Conservation (phyloP, 1,140 invertebrate species). For the Varroa destructor region DNA sequence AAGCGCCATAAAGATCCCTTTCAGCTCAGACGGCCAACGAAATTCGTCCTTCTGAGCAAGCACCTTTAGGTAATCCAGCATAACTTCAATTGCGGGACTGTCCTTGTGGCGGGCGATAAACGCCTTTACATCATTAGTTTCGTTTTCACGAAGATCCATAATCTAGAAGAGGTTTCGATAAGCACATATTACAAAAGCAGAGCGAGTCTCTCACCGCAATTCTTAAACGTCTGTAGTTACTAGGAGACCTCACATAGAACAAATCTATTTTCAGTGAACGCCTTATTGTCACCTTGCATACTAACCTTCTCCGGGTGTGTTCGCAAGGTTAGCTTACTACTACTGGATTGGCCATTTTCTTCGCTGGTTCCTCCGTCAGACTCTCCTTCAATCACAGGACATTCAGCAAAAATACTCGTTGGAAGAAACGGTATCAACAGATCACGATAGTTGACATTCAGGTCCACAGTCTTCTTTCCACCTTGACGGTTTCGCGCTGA, state of each 20-base stretch:
- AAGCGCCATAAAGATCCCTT: slow-evolving; percentile 9
- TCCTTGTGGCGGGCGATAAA: neutral
- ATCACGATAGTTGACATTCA: slow-evolving; percentile 4
- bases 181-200: no score
- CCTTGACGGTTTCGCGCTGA: slow-evolving; percentile 19
- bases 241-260: no score
- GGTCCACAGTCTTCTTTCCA: slow-evolving; percentile 17
- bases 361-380: no score
- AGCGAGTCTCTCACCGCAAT: no score
- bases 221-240: no score
- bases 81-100: slow-evolving; percentile 1
- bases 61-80: slow-evolving; percentile 14
- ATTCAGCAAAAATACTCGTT: slow-evolving; percentile 6
- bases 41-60: neutral
- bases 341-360: no score
- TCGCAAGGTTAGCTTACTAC: no score
- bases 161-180: neutral
- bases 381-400: neutral
- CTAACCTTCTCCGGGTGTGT: no score
- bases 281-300: no score
- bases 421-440: slow-evolving; percentile 3
- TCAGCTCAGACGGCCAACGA: slow-evolving; percentile 11
- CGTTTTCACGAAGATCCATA: neutral
- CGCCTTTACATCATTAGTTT: neutral
- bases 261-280: no score